These are phyloP conservation scores for Chrysolina americana DNA, from an alignment of 2,888 invertebrate species.

Conservation along the genomic window DNA sequence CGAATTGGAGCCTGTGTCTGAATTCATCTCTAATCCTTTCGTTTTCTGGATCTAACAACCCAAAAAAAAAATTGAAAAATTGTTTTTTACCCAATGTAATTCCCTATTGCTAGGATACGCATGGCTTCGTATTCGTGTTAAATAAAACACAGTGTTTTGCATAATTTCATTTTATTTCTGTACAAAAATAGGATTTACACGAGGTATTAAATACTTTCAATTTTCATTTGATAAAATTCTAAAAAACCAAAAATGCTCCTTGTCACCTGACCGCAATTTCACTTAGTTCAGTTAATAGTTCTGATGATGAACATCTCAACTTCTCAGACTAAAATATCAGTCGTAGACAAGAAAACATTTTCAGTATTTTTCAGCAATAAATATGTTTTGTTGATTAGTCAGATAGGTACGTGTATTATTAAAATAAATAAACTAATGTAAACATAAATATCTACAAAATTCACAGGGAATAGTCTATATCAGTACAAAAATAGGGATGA, in stretches of 20 bases:
- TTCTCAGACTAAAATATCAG: conserved; percentile 6
- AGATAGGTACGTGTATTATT: conserved; percentile 18
- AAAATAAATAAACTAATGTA: conserved; percentile 27
- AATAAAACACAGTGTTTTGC: not conserved
- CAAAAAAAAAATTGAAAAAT: too few species aligned
- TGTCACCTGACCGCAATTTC: not conserved
- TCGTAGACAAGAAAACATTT: not conserved
- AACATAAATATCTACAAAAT: conserved; percentile 29
- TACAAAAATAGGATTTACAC: not conserved
- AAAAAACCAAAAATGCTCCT: not conserved
- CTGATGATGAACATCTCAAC: not conserved
- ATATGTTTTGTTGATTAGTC: conserved; percentile 1
- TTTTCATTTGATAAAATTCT: not conserved
- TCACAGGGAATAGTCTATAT: not conserved
- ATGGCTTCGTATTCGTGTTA: not conserved
- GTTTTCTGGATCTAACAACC: too few species aligned
- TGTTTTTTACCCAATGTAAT: too few species aligned
- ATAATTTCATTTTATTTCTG: not conserved
- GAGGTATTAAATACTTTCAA: not conserved
- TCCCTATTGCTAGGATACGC: too few species aligned
- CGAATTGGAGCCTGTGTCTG: too few species aligned
- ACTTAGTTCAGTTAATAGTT: conserved; percentile 2
- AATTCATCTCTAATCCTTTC: too few species aligned
- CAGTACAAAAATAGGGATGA: conserved; percentile 15
- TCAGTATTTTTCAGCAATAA: not conserved